A percentile compares a stretch with the other conserved stretches of the same genome.
Conservation (phyloP, 2,888 invertebrate genomes). For the Epinotia brunnichana region DNA sequence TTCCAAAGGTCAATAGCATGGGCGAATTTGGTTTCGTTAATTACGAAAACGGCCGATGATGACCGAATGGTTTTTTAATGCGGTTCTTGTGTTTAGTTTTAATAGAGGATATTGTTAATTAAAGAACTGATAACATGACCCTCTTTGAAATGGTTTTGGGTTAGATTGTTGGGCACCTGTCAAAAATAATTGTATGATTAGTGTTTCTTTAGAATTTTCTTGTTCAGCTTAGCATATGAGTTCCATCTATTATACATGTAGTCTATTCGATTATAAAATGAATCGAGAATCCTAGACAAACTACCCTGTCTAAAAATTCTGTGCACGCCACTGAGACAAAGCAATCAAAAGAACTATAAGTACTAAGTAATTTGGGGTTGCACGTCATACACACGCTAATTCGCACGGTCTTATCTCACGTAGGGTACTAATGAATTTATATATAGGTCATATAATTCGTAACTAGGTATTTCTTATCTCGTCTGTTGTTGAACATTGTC, state of each 20-base stretch:
- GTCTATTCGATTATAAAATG: background rate
- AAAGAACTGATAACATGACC: conserved; percentile 12
- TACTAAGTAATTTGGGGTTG: too few relatives aligned
- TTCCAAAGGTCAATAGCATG: conserved; percentile 75
- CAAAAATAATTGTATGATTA: conserved; percentile 9
- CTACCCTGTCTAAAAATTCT: too few relatives aligned
- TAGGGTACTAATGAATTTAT: too few relatives aligned
- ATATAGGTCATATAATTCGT: too few relatives aligned
- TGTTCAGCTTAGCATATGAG: background rate
- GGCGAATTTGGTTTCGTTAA: conserved; percentile 77
- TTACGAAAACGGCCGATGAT: conserved; percentile 60
- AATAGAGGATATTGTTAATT: conserved; percentile 41
- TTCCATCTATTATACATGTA: background rate
- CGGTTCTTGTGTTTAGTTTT: conserved; percentile 38
- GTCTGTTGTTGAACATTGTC: too few relatives aligned
- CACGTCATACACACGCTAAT: too few relatives aligned
- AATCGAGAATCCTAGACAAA: background rate
- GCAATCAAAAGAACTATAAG: too few relatives aligned
- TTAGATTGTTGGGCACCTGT: conserved; percentile 18
- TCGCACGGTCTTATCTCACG: too few relatives aligned
- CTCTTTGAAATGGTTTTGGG: conserved; percentile 18
- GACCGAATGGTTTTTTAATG: conserved; percentile 52
- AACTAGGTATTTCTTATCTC: too few relatives aligned
- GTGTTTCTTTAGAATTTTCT: background rate
- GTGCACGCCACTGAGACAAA: too few relatives aligned